Conservation (phyloP, 2,797 vertebrate species). For the Paramormyrops hopkinsi region DNA sequence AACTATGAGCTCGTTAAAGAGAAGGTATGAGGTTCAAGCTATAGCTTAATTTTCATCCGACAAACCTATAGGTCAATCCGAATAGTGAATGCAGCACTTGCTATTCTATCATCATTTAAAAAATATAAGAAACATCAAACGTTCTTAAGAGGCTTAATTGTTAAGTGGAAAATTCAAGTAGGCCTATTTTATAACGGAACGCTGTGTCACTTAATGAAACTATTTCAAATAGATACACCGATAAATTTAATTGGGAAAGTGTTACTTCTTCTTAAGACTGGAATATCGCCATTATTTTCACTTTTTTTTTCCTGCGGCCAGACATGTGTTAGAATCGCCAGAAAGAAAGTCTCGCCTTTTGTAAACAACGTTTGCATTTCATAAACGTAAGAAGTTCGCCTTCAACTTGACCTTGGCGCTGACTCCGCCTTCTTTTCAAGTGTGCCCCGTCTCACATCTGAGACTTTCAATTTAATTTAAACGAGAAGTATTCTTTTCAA, state of each 20-base stretch:
- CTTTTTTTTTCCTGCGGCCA: neutral
- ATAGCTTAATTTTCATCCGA: neutral
- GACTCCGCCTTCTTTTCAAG: slow-evolving; percentile 28
- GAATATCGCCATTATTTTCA: neutral
- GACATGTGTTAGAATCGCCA: neutral
- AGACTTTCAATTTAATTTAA: slow-evolving; percentile 41
- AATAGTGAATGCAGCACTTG: neutral
- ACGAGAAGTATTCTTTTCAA: slow-evolving; percentile 47
- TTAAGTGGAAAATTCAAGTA: neutral
- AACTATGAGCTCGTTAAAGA: neutral
- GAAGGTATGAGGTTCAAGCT: neutral
- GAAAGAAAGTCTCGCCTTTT: neutral
- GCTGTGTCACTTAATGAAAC: neutral
- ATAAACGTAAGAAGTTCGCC: slow-evolving; percentile 37
- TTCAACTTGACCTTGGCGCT: slow-evolving; percentile 36
- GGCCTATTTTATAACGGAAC: neutral
- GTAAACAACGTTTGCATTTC: neutral
- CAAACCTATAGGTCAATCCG: neutral
- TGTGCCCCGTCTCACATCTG: slow-evolving; percentile 36
- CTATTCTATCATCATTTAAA: neutral
- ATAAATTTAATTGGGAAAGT: neutral
- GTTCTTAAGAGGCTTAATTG: neutral
- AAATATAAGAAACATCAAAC: neutral
- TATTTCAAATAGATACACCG: neutral
- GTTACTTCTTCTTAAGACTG: neutral